Evolutionary conservation across 2,797 vertebrate genomes (phyloP), one percentile per base, ranked within the genome.

Genomic region (Lagorchestes hirsutus): DNA sequence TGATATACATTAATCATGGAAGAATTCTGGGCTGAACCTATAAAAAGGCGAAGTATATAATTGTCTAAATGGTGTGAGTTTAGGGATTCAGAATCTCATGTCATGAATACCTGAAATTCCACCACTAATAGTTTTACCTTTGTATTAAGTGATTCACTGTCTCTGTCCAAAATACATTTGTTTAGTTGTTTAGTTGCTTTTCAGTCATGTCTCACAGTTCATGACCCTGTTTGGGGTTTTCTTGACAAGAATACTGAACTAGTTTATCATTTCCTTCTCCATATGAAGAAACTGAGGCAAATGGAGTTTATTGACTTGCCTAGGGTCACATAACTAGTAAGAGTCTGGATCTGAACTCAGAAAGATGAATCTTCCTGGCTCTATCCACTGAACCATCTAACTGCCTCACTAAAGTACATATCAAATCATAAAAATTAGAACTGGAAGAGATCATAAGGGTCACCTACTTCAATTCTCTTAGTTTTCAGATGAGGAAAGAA

Each of bases 1-100:
- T 96, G 91, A 50, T 74, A 91, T 58, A 18, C 40, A 54, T 55
- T 91, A 90, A 34, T 91, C 40, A 46, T 82, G 40, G 67, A 82
- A 46, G n/a, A 82, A 82, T 46, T 82, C 67, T 46, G 22, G 40
- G 67, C 18, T 82, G 40, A 82, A 82, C 22, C 40, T 46, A 82
- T 22, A 82, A 82, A 82, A 82, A 46, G n/a, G n/a, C 46, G 40
- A 82, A 82, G 12, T 3, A 27, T 46, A 40, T 46, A 46, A 46
- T 24, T 24, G 74, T 27, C 74, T 46, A 27, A 40, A 82, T 46
- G 40, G 22, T 82, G 40, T 24, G 74, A 46, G 40, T 46, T 74
- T 1, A n/a, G 40, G 8, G 74, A 46, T 82, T 82, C 9, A 82
- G 74, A 82, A 82, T 46, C 40, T 46, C 74, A 10, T 46, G n/a